phyloP scores from a whole-genome alignment of 2,888 invertebrate genomes.

The Andricus quercusramuli region DNA sequence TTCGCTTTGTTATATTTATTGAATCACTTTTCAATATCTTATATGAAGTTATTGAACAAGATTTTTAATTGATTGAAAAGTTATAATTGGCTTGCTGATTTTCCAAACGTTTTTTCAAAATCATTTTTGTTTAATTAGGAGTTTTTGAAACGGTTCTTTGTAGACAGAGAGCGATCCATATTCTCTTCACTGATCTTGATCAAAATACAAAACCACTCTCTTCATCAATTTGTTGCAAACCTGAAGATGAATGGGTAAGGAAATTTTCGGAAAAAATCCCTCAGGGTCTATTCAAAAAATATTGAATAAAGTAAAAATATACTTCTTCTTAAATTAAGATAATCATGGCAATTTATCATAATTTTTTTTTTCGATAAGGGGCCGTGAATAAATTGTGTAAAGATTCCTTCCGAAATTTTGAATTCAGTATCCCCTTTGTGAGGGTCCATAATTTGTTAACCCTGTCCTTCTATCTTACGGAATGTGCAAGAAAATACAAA shows the following conservation, averaged over 20 bases:
- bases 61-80: neutral
- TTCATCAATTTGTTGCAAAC: neutral
- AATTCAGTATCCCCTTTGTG: no score
- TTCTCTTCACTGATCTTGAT: slow-evolving; percentile 66
- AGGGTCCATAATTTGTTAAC: no score
- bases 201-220: slow-evolving; percentile 40
- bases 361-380: no score
- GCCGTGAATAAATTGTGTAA: no score
- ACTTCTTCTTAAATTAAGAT: neutral
- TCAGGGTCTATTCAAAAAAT: neutral
- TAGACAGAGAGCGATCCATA: slow-evolving; percentile 55
- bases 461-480: no score
- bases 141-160: slow-evolving; percentile 53
- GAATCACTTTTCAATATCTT: no score
- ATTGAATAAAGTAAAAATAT: neutral
- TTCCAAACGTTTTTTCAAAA: neutral
- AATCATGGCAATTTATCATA: no score
- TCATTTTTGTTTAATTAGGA: slow-evolving; percentile 48
- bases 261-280: neutral
- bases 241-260: slow-evolving; percentile 34
- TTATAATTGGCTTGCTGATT: neutral
- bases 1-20: neutral
- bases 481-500: no score
- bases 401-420: no score
- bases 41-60: neutral